Base-by-base conservation (phyloP, 64 coral and sea anemone species). In the Porites australiensis region DNA sequence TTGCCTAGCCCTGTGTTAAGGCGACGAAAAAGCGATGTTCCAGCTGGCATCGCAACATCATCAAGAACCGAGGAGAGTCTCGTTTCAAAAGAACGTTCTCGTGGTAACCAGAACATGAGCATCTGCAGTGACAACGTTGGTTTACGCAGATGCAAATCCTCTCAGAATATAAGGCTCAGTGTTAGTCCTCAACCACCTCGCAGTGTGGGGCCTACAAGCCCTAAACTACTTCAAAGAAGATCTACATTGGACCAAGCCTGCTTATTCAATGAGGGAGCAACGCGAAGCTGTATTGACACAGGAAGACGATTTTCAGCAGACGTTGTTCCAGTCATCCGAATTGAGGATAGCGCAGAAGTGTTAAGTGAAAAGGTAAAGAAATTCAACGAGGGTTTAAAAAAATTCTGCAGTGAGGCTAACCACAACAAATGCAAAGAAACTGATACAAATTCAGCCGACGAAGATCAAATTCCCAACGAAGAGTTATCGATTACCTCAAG, bases 361-460 rank as follows among this genome's bases (percentile, higher is more conserved):
- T 45, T 84, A 3, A 66, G 69, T 7, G 63, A 67, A 84, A 68
- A 69, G 47, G 81, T 84, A 0, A 84, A 84, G 46, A 67, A 22
- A 84, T 84, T 84, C 46, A 84, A 84, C 37, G 62, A 84, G 51
- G 69, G 62, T 84, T 18, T 84, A 9, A 44, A 84, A 84, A 84
- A 68, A 48, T 66, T 50, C 5, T 68, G 9, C 13, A 67, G 49
- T 22, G 43, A 69, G 51, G 15, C 44, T 67, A 68, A 69, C 58
- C 79, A 60, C 63, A 27, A 7, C 12, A 64, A 64, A 44, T 37
- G 27, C 27, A 64, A 8, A 8, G 54, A 57, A 57, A 7, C 54
- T 57, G 59, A 43, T 15, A 84, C 44, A 46, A 47, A 50, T 46
- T 3, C 44, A 45, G 0, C 4, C 61, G 63, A 67, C 49, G 63